Evolutionary conservation across 2,797 vertebrate genomes (phyloP), one percentile per base, ranked within the genome.

Genomic region (Tachyglossus aculeatus): DNA sequence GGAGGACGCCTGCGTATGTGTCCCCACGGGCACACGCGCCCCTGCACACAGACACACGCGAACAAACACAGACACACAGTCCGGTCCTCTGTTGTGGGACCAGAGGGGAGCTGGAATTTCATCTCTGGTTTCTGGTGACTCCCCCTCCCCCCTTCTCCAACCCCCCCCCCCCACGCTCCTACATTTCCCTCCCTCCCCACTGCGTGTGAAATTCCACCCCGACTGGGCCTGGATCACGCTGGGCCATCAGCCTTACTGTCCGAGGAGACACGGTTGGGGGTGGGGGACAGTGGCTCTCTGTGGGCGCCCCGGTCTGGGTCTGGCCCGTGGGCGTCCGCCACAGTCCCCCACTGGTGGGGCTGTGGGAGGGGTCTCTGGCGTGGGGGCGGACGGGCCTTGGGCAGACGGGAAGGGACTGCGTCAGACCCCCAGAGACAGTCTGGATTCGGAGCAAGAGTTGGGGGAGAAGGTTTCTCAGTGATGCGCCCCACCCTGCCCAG

Each of bases 21-120:
- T n/a, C n/a, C n/a, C n/a, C n/a, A n/a, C n/a, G n/a, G n/a, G n/a
- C 16, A 4, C 38, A 50, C 29, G 1, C 61, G 4, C 1, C 16
- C 38, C 18, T 2, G 11, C 27, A 0, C n/a, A n/a, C n/a, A n/a
- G n/a, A n/a, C n/a, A n/a, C n/a, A n/a, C n/a, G n/a, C n/a, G n/a
- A n/a, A n/a, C n/a, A n/a, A n/a, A n/a, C n/a, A n/a, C n/a, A n/a
- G n/a, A n/a, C n/a, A n/a, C n/a, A n/a, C n/a, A n/a, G n/a, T n/a
- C n/a, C 67, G 15, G 67, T 62, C 60, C 14, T 3, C 59, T n/a
- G n/a, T n/a, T n/a, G n/a, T n/a, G n/a, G n/a, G n/a, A n/a, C n/a
- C n/a, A n/a, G n/a, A n/a, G n/a, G n/a, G 29, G 67, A 72, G 80
- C 82, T 92, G 76, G 82, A 88, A 89, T 90, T 92, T 89, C 85